A percentile compares a stretch with the other conserved stretches of the same genome.
Evolutionary conservation across 2,888 invertebrate species (phyloP).

Genomic region (Tetramorium bicarinatum): DNA sequence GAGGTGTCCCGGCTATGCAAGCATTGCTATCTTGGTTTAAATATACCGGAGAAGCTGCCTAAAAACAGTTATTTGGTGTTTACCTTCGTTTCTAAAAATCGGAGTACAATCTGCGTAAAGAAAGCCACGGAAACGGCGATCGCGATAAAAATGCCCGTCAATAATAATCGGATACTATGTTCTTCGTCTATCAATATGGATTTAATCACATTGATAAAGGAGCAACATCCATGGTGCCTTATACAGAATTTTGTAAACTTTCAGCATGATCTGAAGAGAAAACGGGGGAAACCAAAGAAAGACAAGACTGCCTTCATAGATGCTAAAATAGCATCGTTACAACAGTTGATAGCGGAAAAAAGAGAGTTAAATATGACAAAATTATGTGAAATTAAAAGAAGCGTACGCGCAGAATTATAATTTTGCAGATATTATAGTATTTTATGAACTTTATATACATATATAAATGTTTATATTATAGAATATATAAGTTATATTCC

Average conservation of each 20-base stretch:
- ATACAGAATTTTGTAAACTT: conserved; percentile 78
- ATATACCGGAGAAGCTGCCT: conserved; percentile 77
- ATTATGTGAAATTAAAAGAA: conserved; percentile 78
- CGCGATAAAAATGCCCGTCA: conserved; percentile 75
- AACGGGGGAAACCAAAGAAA: conserved; percentile 21
- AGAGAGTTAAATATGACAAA: conserved; percentile 72
- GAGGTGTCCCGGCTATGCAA: conserved; percentile 70
- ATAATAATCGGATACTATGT: conserved; percentile 50
- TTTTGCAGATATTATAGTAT: background rate
- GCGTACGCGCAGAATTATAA: conserved; percentile 74
- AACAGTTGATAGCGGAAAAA: conserved; percentile 68
- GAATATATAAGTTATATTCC: background rate
- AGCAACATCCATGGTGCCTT: conserved; percentile 80
- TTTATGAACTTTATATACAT: background rate
- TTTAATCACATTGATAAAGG: conserved; percentile 76
- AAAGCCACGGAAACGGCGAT: conserved; percentile 73
- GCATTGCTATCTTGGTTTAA: conserved; percentile 70
- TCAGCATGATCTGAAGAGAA: conserved; percentile 63
- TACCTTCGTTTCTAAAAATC: conserved; percentile 67
- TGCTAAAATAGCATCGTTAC: conserved; percentile 76
- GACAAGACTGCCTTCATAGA: conserved; percentile 77
- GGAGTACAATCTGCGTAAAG: conserved; percentile 77
- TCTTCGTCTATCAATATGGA: conserved; percentile 72
- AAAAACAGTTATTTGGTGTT: conserved; percentile 73
- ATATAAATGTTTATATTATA: background rate